Base-by-base conservation (phyloP, 2,113 vertebrate genomes). In the Cheilinus undulatus region DNA sequence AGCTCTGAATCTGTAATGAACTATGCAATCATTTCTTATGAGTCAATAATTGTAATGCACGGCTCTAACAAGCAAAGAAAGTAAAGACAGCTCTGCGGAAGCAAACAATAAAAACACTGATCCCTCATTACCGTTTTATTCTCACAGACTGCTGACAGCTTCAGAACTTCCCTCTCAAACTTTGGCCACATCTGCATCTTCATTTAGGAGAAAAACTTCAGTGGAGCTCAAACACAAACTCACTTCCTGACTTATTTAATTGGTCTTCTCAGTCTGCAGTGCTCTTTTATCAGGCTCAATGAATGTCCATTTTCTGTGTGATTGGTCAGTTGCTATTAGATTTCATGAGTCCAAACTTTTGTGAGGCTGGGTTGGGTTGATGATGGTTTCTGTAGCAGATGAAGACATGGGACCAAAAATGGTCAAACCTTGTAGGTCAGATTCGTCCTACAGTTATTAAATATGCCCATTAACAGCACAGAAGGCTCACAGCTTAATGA, bases 1-100 rank as follows among this genome's bases (percentile, higher is more conserved):
- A 48, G 65, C 20, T 10, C 22, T 65, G 59, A 46, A 65, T 61
- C 19, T 45, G 20, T 51, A 69, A 76, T 73, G 63, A 65, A 22
- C 43, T 50, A 43, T 23, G 49, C 12, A 45, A 38, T 57, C 38
- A 52, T 54, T 65, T 66, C 67, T 42, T 61, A 38, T 34, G 48
- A 51, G 15, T 76, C 28, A 73, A 52, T 42, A 70, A 59, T 62
- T 50, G 73, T 43, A 58, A 42, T 61, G 22, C 15, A 8, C 4
- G 15, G 48, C 15, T 49, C 48, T 48, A 71, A 68, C 12, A 4
- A 12, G 12, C 10, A 60, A 11, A 10, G 10, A 32, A 64, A 34
- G 11, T 32, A 38, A 52, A 14, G 11, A 14, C 11, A 46, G 20
- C 6, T 26, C 24, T 46, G 36, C 26, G 53, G 17, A 3, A 45